Conservation (phyloP, 2,888 invertebrate genomes). For the Troides aeacus region DNA sequence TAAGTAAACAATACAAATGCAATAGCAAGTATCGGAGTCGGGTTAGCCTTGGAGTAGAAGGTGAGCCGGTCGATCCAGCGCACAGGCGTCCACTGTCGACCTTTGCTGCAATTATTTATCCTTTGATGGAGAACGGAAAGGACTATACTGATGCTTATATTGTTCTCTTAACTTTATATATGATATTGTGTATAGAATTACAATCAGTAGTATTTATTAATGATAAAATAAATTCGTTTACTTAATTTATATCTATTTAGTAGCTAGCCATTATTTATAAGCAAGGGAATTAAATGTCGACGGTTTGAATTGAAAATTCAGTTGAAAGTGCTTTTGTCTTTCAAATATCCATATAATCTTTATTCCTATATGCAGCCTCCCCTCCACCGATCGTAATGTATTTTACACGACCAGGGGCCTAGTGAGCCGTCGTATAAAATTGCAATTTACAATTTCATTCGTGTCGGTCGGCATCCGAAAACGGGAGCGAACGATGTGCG, state of each 20-base stretch:
- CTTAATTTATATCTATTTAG: no score
- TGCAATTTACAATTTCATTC: background rate
- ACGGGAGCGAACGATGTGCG: no score
- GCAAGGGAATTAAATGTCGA: no score
- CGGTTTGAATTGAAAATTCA: no score
- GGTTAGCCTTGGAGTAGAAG: slow-evolving; percentile 19
- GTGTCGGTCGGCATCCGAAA: background rate
- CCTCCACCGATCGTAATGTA: no score
- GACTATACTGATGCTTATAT: slow-evolving; percentile 1
- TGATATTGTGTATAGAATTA: no score
- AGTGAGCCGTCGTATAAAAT: background rate
- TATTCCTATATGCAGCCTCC: background rate
- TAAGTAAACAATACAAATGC: slow-evolving; percentile 16
- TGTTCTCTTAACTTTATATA: no score
- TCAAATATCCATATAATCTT: no score
- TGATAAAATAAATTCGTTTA: no score
- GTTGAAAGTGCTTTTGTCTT: no score
- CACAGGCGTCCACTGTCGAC: slow-evolving; percentile 18
- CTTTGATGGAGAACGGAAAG: slow-evolving; percentile 24
- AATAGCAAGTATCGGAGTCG: slow-evolving; percentile 2
- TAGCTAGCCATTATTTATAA: no score
- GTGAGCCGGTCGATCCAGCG: slow-evolving; percentile 13
- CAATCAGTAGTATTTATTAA: no score
- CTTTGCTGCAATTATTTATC: slow-evolving; percentile 22
- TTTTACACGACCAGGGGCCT: background rate